Percentiles rank a stretch among this genome's conserved stretches.
These are phyloP conservation scores for Rhinophrynus dorsalis DNA, from an alignment of 2,797 vertebrate species.

Conservation along the genomic window DNA sequence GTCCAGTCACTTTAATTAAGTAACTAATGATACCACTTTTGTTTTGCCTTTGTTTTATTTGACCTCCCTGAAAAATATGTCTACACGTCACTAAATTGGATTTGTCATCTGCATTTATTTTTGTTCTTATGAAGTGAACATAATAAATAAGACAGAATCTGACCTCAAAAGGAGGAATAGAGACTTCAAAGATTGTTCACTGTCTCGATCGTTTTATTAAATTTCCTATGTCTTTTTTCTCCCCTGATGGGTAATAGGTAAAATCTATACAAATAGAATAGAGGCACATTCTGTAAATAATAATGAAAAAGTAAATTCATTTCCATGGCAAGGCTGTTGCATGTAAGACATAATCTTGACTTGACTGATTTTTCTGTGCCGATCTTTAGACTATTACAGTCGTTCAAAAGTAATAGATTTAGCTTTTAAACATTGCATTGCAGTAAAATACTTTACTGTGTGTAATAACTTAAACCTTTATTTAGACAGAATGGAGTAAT, in stretches of 20 bases:
- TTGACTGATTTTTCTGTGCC: conserved; percentile 70
- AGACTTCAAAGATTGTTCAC: conserved; percentile 67
- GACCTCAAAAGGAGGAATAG: conserved; percentile 70
- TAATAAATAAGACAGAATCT: conserved; percentile 72
- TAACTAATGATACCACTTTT: no score
- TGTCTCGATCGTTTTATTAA: conserved; percentile 78
- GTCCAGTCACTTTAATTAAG: no score
- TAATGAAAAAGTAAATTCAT: conserved; percentile 89
- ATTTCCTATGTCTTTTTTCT: conserved; percentile 69
- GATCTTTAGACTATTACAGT: conserved; percentile 68
- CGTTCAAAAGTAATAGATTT: conserved; percentile 73
- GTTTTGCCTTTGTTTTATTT: not conserved
- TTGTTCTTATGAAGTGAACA: conserved; percentile 67
- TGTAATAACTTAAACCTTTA: conserved; percentile 57
- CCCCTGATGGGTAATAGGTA: conserved; percentile 53
- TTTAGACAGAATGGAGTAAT: conserved; percentile 58
- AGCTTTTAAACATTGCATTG: conserved; percentile 60
- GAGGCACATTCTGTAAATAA: conserved; percentile 88
- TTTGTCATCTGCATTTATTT: conserved; percentile 56
- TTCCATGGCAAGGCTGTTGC: conserved; percentile 76
- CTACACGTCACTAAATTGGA: conserved; percentile 16
- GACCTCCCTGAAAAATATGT: not conserved
- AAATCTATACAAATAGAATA: conserved; percentile 94
- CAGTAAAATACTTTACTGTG: conserved; percentile 19
- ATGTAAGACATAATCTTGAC: conserved; percentile 82